Evolutionary conservation across 2,113 vertebrate genomes (phyloP), one percentile per base, ranked within the genome.

Genomic region (Microtus pennsylvanicus): DNA sequence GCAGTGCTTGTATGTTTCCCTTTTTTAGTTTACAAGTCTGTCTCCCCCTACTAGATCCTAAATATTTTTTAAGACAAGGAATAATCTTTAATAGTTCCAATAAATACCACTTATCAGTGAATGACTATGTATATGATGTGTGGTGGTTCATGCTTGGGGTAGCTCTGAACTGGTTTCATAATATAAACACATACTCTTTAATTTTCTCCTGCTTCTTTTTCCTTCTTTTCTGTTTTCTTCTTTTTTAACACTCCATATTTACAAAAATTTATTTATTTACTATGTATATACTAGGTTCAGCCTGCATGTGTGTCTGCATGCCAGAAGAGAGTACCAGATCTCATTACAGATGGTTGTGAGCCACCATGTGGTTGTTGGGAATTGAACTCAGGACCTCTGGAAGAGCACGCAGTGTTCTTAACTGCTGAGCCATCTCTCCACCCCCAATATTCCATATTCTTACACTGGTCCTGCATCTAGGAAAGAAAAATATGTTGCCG

Each of bases 11-110:
- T 61, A 35, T 1, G 50, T 50, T 91, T 92, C 12, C 2, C 33
- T 52, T 87, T 65, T 75, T 94, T 61, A 77, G 28, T 90, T 95
- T 89, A 28, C 12, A 80, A 47, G 7, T 76, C 38, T 97, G 75
- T 81, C 58, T 94, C 38, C 38, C 82, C 10, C 63, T 95, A 2
- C 70, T 81, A 58, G 58, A 88, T 38, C 67, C 35, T 61, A 74
- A 63, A 83, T 74, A 61, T 83, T 45, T 91, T 81, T 91, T 81
- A 58, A 93, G 47, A 47, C 30, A 7, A 86, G 47, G 55, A n/a
- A 86, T 90, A 28, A 69, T 94, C 95, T 93, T 33, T 76, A 85
- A 58, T 33, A 4, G 63, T 90, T 96, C 88, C 30, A 35, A 28
- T 47, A 47, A 90, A 83, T 65, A 16, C 89, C 50, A 91, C 13